Conservation (phyloP, 1,140 invertebrate genomes). For the Ceratitis capitata region DNA sequence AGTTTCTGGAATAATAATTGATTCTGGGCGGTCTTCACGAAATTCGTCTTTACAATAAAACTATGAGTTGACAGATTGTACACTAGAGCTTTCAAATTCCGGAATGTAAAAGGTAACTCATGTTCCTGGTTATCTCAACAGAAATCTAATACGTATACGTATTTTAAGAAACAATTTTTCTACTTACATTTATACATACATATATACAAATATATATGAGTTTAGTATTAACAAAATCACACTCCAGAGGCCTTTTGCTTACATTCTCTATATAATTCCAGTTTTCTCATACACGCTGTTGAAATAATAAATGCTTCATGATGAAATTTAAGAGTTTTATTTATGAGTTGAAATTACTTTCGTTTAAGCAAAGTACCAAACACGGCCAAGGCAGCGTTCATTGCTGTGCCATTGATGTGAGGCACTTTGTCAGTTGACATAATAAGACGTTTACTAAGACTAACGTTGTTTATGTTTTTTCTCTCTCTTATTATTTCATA, state of each 20-base stretch:
- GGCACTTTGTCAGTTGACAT: not conserved
- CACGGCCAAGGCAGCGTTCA: not conserved
- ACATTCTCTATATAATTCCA: too few species aligned
- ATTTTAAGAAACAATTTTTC: too few species aligned
- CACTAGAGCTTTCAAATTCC: too few species aligned
- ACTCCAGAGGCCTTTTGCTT: too few species aligned
- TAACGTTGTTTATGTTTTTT: not conserved
- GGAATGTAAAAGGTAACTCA: too few species aligned
- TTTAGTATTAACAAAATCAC: too few species aligned
- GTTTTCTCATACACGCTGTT: not conserved
- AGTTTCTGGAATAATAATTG: too few species aligned
- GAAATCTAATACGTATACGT: too few species aligned
- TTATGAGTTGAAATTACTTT: conserved; percentile 28
- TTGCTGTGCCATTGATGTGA: not conserved
- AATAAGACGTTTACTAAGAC: not conserved
- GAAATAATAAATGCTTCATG: conserved; percentile 11
- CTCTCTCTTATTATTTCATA: not conserved
- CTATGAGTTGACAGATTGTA: too few species aligned
- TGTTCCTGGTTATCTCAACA: too few species aligned
- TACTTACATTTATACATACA: not conserved
- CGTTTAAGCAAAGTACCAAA: not conserved
- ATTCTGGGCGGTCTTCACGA: too few species aligned
- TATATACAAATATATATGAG: not conserved
- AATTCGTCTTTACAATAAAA: too few species aligned
- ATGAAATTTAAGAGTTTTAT: conserved; percentile 17